Percentiles rank a stretch among this genome's conserved stretches.
phyloP scores from a whole-genome alignment of 2,888 invertebrate species.

The Dicycla oo region DNA sequence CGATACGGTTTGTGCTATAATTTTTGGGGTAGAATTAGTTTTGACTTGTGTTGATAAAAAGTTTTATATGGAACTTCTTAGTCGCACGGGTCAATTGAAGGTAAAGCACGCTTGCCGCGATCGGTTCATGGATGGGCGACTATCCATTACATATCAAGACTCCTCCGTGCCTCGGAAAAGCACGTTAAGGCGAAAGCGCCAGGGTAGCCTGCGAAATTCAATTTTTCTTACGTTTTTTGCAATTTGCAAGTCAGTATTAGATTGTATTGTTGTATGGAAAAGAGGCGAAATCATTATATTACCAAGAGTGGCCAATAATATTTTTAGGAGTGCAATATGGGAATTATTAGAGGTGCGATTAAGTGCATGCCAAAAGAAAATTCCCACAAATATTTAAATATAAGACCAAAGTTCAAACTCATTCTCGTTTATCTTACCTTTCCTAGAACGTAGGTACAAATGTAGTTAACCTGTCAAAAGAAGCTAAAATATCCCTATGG shows the following conservation, averaged over 20 bases:
- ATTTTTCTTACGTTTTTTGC: too few species aligned
- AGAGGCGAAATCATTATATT: too few species aligned
- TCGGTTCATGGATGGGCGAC: neutral
- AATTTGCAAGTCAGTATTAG: too few species aligned
- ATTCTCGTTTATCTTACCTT: neutral
- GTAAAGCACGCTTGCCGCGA: neutral
- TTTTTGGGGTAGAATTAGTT: conserved; percentile 16
- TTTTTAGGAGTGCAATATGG: neutral
- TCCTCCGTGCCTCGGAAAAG: neutral
- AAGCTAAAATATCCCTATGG: conserved; percentile 30
- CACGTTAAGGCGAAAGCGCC: too few species aligned
- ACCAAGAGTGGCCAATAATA: neutral
- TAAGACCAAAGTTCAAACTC: neutral
- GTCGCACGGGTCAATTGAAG: neutral
- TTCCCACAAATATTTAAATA: too few species aligned
- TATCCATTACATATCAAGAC: neutral
- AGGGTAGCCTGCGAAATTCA: too few species aligned
- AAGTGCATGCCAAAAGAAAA: neutral
- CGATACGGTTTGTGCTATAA: conserved; percentile 33
- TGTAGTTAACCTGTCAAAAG: conserved; percentile 16
- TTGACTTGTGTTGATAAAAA: conserved; percentile 3
- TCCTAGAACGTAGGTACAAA: neutral
- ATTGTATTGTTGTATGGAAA: too few species aligned
- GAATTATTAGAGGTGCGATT: neutral
- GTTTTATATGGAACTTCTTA: neutral